Evolutionary conservation across 2,888 invertebrate species (phyloP).

Genomic region (Cistogaster globosa): DNA sequence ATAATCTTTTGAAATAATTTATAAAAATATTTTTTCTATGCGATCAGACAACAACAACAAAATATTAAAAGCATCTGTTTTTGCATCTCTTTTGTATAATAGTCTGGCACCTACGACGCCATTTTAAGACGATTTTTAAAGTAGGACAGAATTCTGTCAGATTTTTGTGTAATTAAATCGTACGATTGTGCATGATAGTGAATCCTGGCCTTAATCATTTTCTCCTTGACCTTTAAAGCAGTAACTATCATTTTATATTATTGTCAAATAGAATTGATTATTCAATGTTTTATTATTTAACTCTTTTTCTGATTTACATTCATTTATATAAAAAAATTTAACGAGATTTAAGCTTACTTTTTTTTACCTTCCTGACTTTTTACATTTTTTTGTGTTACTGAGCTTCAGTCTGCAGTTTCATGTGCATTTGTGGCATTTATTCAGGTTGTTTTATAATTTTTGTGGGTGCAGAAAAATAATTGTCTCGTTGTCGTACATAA

Average conservation of each 20-base stretch:
- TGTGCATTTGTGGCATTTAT: conserved; percentile 37
- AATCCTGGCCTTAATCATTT: no score
- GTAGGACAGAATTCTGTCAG: no score
- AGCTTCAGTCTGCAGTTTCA: neutral
- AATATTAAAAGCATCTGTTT: no score
- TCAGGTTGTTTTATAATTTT: conserved; percentile 27
- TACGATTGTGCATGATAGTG: no score
- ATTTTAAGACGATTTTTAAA: no score
- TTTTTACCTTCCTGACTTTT: conserved; percentile 41
- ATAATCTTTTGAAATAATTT: no score
- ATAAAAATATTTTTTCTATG: no score
- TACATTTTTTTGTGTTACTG: neutral
- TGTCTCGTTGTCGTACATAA: conserved; percentile 14
- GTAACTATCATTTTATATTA: neutral
- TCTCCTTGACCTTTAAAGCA: neutral
- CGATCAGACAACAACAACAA: no score
- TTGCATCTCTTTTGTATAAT: no score
- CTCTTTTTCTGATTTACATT: neutral
- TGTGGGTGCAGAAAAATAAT: conserved; percentile 30
- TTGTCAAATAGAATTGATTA: no score
- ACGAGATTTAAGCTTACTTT: conserved; percentile 18
- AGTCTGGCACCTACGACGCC: no score
- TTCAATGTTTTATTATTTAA: neutral
- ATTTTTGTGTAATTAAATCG: no score
- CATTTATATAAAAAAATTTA: neutral